Percentiles rank a stretch among this genome's conserved stretches.
Conservation (phyloP, 2,797 vertebrate genomes). For the Coracias cyanogaster region DNA sequence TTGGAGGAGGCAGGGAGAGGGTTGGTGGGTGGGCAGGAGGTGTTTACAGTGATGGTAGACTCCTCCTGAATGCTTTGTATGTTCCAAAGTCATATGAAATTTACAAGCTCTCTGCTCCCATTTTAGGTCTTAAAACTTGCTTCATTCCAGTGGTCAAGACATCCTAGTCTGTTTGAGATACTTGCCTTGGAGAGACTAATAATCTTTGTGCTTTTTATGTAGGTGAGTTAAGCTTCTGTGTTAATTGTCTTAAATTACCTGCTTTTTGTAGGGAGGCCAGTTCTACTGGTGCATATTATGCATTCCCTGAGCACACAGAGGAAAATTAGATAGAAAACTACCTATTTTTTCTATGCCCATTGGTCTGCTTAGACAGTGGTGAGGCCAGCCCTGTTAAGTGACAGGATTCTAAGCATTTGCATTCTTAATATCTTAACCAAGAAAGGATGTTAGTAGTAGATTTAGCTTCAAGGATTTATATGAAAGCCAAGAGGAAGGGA, state of each 20-base stretch:
- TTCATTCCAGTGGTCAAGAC: neutral
- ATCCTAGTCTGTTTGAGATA: neutral
- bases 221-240: neutral
- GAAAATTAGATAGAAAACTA: neutral
- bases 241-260: neutral
- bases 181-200: neutral
- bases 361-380: neutral
- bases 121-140: neutral
- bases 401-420: neutral
- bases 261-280: neutral
- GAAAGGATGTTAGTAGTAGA: neutral
- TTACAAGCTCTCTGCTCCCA: neutral
- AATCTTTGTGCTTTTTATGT: neutral
- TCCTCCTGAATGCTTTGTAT: neutral
- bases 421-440: neutral
- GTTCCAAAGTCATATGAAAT: neutral
- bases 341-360: rapidly evolving
- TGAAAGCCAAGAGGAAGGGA: neutral
- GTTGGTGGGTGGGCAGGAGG: no score
- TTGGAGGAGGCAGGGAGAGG: no score
- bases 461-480: neutral
- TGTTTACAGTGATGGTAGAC: rapidly evolving
- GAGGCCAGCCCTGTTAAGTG: neutral
- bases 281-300: neutral
- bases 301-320: rapidly evolving